Evolutionary conservation across 2,113 vertebrate genomes (phyloP).

Genomic region (Corythaixoides concolor): DNA sequence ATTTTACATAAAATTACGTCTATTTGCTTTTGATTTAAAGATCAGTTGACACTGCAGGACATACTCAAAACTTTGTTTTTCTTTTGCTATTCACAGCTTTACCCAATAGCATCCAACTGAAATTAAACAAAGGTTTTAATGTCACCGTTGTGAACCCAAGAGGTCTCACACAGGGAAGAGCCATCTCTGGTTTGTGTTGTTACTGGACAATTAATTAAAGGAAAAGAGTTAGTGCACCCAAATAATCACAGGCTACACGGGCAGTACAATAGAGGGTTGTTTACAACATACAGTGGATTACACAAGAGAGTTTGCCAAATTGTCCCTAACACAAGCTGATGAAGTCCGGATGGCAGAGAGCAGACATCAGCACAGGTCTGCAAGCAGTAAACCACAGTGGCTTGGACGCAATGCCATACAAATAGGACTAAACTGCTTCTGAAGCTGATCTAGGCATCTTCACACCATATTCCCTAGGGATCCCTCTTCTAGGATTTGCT

Average conservation of each 20-base stretch:
- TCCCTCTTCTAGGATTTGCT: background rate
- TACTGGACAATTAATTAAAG: background rate
- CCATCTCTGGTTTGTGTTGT: background rate
- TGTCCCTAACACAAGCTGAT: constrained; percentile 19
- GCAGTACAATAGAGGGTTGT: background rate
- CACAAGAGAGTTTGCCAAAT: background rate
- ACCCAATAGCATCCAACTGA: background rate
- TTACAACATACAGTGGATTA: constrained; percentile 9
- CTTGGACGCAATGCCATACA: background rate
- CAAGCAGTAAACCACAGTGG: background rate
- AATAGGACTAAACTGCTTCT: background rate
- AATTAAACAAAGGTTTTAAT: constrained; percentile 30
- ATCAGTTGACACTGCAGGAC: background rate
- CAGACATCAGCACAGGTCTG: background rate
- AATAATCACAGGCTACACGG: background rate
- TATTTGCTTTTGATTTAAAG: constrained; percentile 12
- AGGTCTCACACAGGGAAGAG: background rate
- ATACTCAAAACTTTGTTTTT: background rate
- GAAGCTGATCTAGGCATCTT: background rate
- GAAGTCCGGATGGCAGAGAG: background rate
- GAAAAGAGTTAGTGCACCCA: background rate
- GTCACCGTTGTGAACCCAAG: background rate
- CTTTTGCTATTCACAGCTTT: background rate
- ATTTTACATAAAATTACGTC: background rate
- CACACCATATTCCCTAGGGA: background rate